Base-by-base conservation (phyloP, 2,888 invertebrate genomes). In the Scaptomyza parva region DNA sequence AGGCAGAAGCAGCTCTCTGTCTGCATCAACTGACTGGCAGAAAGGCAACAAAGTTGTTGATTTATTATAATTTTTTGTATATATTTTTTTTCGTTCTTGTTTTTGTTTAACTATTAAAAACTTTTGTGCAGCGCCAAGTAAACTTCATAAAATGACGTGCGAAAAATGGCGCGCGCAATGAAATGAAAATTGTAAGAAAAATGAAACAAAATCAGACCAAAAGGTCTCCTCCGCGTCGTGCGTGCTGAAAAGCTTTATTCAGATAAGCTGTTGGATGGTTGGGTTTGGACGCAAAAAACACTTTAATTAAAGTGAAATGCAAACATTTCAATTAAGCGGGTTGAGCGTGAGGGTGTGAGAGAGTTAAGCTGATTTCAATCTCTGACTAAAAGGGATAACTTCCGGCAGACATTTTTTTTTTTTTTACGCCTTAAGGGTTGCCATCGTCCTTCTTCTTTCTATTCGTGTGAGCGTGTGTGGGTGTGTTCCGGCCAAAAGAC, bases 371-470 rank as follows among this genome's bases (percentile, higher is more conserved):
- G 85, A 86, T 86, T 86, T 69, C 86, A 84, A 86, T 86, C 85
- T 86, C 85, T 86, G 83, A 71, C 84, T 84, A 84, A 86, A 86
- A 84, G 79, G 84, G 79, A 79, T 83, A 81, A 78, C 79, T 85
- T 86, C 84, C 86, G 83, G 52, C 76, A 77, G 78, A 80, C 78
- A 57, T 74, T 73, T 62, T 59, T 65, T 73, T 50, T 76, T 53
- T 65, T 74, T 73, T 50, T 26, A 17, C 58, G 68, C 45, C 65
- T 65, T 51, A 74, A 74, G 70, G 70, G 57, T 54, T 52, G 43
- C 64, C 37, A 24, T 55, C 14, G 17, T 53, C 14, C 43, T 54
- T 9, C 51, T 35, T 30, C 24, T 50, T 41, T 44, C 47, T 55
- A 55, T 24, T 6, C 24, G 24, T 40, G 18, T 22, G 26, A 44